A percentile compares a stretch with the other conserved stretches of the same genome.
Evolutionary conservation across 2,888 invertebrate species (phyloP).

Genomic region (Drosophila longiperda): DNA sequence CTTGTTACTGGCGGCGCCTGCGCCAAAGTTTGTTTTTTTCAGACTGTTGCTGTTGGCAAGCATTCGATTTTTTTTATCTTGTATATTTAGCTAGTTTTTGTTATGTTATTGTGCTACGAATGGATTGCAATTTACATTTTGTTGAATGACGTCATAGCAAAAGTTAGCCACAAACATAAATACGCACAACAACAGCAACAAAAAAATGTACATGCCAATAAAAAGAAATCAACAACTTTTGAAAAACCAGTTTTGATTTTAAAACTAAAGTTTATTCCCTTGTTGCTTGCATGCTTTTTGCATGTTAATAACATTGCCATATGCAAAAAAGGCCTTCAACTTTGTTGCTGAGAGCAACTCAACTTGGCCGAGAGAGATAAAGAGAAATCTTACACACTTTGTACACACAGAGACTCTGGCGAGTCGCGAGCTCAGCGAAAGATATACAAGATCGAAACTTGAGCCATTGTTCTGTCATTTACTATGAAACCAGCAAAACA

Average conservation of each 20-base stretch:
- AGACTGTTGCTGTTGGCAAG: constrained; percentile 26
- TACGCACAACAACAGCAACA: constrained; percentile 9
- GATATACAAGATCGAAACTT: constrained; percentile 34
- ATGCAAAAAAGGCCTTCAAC: constrained; percentile 79
- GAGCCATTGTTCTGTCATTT: constrained; percentile 51
- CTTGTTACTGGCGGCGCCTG: constrained; percentile 28
- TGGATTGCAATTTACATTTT: constrained; percentile 26
- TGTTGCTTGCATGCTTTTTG: constrained; percentile 25
- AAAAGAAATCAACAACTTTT: constrained; percentile 57
- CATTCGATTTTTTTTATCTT: constrained; percentile 38
- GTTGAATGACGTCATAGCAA: constrained; percentile 38
- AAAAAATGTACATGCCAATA: constrained; percentile 26
- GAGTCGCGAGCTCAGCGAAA: constrained; percentile 10
- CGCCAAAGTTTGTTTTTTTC: constrained; percentile 20
- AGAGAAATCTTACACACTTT: constrained; percentile 10
- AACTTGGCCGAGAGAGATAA: constrained; percentile 12
- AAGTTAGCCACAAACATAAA: constrained; percentile 11
- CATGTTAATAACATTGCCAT: constrained; percentile 47
- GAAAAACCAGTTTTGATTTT: constrained; percentile 54
- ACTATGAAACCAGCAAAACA: constrained; percentile 31
- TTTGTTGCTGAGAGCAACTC: constrained; percentile 54
- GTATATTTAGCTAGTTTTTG: constrained; percentile 12
- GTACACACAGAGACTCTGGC: constrained; percentile 8
- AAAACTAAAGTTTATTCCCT: constrained; percentile 33
- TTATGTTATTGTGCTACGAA: constrained; percentile 8